A percentile compares a stretch with the other conserved stretches of the same genome.
phyloP scores from a whole-genome alignment of 2,797 vertebrate species.

The Phoebastria nigripes region DNA sequence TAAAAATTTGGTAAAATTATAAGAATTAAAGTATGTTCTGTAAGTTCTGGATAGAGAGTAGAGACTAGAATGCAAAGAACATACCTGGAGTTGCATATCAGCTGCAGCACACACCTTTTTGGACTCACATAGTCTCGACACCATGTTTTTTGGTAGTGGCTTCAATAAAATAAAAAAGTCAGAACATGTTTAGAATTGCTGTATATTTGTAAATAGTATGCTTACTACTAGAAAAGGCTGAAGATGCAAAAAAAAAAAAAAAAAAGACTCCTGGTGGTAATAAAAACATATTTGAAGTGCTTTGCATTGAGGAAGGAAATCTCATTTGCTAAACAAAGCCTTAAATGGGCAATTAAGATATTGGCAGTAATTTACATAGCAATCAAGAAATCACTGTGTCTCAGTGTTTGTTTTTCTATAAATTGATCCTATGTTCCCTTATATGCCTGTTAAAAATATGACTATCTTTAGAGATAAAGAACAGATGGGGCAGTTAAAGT shows the following conservation, averaged over 20 bases:
- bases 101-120: constrained; percentile 95
- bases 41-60: not conserved
- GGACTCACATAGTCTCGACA: constrained; percentile 92
- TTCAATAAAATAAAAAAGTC: constrained; percentile 54
- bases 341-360: not conserved
- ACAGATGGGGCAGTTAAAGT: not conserved
- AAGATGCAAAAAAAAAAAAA: not conserved
- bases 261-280: not conserved
- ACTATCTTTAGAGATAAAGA: not conserved
- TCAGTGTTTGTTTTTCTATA: not conserved
- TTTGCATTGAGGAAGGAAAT: not conserved
- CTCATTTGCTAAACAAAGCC: not conserved
- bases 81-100: constrained; percentile 95
- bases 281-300: not conserved
- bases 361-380: not conserved
- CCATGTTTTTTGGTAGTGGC: constrained; percentile 90
- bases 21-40: not conserved
- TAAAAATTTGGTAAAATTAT: not conserved
- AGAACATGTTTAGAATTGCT: not conserved
- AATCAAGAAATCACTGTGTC: not conserved
- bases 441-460: not conserved
- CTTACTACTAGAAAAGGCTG: not conserved
- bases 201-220: not conserved
- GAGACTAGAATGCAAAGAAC: not conserved
- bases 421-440: not conserved